Conservation (phyloP, 2,888 invertebrate genomes). For the Atrina japonica region DNA sequence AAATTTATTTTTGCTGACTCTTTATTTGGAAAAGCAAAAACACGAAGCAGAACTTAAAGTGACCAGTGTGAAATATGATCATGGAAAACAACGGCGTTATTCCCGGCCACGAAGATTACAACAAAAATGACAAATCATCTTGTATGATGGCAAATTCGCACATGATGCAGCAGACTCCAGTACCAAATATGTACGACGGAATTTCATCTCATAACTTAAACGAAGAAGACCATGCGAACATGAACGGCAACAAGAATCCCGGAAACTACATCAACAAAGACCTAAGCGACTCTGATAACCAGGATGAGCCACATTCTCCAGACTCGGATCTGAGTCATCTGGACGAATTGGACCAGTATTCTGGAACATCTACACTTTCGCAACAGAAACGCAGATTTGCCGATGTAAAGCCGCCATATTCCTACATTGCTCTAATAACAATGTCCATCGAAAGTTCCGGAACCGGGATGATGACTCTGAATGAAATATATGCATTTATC, state of each 20-base stretch:
- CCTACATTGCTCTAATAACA: constrained; percentile 98
- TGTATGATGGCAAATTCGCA: constrained; percentile 58
- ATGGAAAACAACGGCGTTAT: constrained; percentile 10
- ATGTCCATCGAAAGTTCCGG: constrained; percentile 99
- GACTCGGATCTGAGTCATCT: constrained; percentile 44
- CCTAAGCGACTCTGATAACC: constrained; percentile 30
- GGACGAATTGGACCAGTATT: constrained; percentile 46
- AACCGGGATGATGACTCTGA: constrained; percentile 95
- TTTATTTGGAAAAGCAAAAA: too few species aligned
- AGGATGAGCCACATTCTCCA: not conserved
- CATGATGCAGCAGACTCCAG: constrained; percentile 51
- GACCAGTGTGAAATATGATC: not conserved
- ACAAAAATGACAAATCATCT: constrained; percentile 49
- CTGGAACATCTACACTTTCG: constrained; percentile 72
- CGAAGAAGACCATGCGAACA: constrained; percentile 19
- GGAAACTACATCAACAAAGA: constrained; percentile 30
- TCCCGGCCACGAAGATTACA: not conserved
- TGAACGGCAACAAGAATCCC: constrained; percentile 10
- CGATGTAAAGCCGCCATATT: constrained; percentile 99
- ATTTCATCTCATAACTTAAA: constrained; percentile 18
- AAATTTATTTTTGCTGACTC: too few species aligned
- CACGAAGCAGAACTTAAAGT: too few species aligned
- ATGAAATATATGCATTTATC: constrained; percentile 93
- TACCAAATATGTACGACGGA: constrained; percentile 14
- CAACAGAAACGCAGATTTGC: constrained; percentile 77